Base-by-base conservation (phyloP, 1,140 invertebrate species). In the Medauroidea extradentata region DNA sequence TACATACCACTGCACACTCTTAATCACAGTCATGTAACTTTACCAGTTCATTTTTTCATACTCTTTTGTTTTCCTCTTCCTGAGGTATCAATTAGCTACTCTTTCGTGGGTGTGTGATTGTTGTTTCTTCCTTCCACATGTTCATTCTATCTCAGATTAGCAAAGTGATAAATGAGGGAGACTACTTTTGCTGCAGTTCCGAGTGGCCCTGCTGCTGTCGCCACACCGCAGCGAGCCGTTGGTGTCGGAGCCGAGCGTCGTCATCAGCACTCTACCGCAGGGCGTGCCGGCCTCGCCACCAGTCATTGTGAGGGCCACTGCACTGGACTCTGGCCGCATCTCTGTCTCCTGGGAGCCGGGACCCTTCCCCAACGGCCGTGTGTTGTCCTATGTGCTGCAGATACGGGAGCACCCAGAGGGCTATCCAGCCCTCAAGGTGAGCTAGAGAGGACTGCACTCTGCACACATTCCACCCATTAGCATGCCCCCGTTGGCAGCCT, bases 261-360 rank as follows among this genome's bases (percentile, higher is more conserved):
- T 88, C 14, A 94, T 95, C 67, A 84, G 84, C 50, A 96, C 93
- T 0, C 71, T 86, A 14, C 81, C 88, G 2, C 79, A 78, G 41
- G 90, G 89, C 48, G 76, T 83, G 18, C 90, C 91, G 7, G 80
- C 82, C 43, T 91, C 89, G 4, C 75, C 85, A 27, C 90, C 90
- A 29, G 73, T 79, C 59, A 85, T 86, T 60, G 81, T 93, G 59
- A 83, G 87, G 62, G 81, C 88, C n/a, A 82, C 87, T 25, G 85
- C 91, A 0, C 81, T 93, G 29, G 91, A 94, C 70, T 83, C 88
- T n/a, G 85, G 83, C 60, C 83, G 91, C 61, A 85, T 96, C 24
- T 90, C 89, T 55, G 81, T 96, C 13, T 89, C 86, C 63, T 96
- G 93, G 93, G 83, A 87, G 72, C 86, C 90, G 4, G 93, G 93